phyloP scores from a whole-genome alignment of 2,113 vertebrate species.

The Damaliscus lunatus region DNA sequence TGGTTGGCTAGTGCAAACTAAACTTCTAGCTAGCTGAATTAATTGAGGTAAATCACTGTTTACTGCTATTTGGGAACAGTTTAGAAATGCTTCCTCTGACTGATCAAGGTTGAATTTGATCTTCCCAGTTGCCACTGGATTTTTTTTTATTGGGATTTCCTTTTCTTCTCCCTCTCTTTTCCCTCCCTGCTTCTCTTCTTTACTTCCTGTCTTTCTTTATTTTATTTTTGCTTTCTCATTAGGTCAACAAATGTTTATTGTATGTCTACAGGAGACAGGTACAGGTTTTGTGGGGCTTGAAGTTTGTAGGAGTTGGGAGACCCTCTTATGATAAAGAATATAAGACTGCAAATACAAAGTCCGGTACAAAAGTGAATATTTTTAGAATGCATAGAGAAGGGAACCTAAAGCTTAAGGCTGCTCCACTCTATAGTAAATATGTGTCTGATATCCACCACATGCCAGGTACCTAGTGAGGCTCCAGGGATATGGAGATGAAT shows the following conservation, averaged over 20 bases:
- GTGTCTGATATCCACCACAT: not conserved
- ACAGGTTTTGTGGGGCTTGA: not conserved
- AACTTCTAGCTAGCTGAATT: not conserved
- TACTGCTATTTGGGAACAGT: not conserved
- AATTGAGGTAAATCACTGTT: not conserved
- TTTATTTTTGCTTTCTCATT: not conserved
- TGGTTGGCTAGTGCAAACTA: not conserved
- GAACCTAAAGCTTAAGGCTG: not conserved
- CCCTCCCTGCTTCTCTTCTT: not conserved
- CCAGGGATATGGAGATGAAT: rapidly evolving
- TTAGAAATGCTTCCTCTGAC: not conserved
- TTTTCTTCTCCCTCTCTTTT: not conserved
- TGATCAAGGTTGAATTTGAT: not conserved
- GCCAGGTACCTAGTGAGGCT: not conserved
- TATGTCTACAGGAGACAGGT: not conserved
- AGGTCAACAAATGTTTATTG: not conserved
- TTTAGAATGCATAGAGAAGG: not conserved
- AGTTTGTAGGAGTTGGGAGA: not conserved
- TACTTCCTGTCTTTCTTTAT: not conserved
- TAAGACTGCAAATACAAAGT: not conserved
- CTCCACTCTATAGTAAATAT: not conserved
- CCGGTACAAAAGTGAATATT: not conserved
- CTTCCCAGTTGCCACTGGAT: not conserved
- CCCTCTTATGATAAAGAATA: not conserved
- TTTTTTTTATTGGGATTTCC: not conserved